Percentiles rank a stretch among this genome's conserved stretches.
Evolutionary conservation across 2,888 invertebrate genomes (phyloP).

Genomic region (Halocaridina rubra): DNA sequence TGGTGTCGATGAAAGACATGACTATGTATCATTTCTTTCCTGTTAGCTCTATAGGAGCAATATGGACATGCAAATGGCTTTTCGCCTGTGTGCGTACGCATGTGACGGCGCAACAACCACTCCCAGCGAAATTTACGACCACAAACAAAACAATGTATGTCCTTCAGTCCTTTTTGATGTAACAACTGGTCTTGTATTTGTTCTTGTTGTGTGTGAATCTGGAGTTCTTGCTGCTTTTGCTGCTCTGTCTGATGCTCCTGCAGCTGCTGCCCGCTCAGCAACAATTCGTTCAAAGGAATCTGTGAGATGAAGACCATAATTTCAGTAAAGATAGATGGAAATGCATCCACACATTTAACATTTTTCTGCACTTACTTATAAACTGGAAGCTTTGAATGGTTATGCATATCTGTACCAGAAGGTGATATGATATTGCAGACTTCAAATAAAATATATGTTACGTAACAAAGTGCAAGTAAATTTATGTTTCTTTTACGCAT

Average conservation of each 20-base stretch:
- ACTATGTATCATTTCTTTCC: constrained; percentile 58
- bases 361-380: too few relatives aligned
- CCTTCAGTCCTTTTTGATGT: constrained; percentile 31
- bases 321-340: too few relatives aligned
- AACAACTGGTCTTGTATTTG: background rate
- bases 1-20: constrained; percentile 57
- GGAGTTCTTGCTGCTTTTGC: background rate
- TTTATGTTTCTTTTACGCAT: too few relatives aligned
- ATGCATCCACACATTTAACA: too few relatives aligned
- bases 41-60: constrained; percentile 58
- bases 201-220: background rate
- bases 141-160: constrained; percentile 52
- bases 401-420: too few relatives aligned
- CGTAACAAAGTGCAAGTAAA: too few relatives aligned
- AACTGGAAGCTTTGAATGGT: too few relatives aligned
- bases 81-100: constrained; percentile 60
- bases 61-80: constrained; percentile 53
- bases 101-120: constrained; percentile 52
- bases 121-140: constrained; percentile 55
- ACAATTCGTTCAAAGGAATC: constrained; percentile 49
- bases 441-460: too few relatives aligned
- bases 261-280: constrained; percentile 30
- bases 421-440: too few relatives aligned
- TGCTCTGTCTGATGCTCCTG: constrained; percentile 11
- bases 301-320: constrained; percentile 59